Evolutionary conservation across 2,113 vertebrate genomes (phyloP).

Genomic region (Bombycilla garrulus): DNA sequence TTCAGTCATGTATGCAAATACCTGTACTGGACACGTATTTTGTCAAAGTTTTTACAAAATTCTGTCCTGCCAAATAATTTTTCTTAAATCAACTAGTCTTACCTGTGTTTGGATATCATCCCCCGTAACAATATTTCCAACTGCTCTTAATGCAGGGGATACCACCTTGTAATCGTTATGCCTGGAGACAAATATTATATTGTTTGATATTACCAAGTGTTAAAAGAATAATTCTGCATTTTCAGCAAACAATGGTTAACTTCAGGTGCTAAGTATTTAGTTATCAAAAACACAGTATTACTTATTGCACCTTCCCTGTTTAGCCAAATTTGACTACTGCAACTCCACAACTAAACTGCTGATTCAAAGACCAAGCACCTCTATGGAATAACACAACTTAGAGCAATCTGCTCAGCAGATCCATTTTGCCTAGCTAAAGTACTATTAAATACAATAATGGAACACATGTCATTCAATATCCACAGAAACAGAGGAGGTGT

Average conservation of each 20-base stretch:
- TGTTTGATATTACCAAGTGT: background rate
- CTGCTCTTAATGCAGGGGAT: constrained; percentile 88
- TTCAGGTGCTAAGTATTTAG: background rate
- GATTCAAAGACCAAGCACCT: background rate
- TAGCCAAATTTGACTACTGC: background rate
- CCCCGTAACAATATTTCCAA: constrained; percentile 92
- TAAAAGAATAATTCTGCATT: background rate
- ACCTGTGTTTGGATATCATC: constrained; percentile 95
- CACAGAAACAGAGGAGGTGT: background rate
- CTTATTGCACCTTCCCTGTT: background rate
- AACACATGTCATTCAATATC: background rate
- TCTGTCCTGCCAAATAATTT: background rate
- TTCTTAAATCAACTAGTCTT: constrained; percentile 33
- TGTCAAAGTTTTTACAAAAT: background rate
- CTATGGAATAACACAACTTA: background rate
- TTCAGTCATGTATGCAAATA: background rate
- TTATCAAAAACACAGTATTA: background rate
- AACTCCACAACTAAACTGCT: background rate
- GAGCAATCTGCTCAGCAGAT: background rate
- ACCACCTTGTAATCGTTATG: constrained; percentile 92
- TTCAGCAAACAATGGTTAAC: background rate
- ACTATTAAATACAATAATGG: background rate
- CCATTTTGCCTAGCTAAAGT: background rate
- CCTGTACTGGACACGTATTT: background rate
- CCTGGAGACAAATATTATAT: constrained; percentile 72